These are phyloP conservation scores for Pampus argenteus DNA, from an alignment of 2,797 vertebrate genomes.

Conservation along the genomic window DNA sequence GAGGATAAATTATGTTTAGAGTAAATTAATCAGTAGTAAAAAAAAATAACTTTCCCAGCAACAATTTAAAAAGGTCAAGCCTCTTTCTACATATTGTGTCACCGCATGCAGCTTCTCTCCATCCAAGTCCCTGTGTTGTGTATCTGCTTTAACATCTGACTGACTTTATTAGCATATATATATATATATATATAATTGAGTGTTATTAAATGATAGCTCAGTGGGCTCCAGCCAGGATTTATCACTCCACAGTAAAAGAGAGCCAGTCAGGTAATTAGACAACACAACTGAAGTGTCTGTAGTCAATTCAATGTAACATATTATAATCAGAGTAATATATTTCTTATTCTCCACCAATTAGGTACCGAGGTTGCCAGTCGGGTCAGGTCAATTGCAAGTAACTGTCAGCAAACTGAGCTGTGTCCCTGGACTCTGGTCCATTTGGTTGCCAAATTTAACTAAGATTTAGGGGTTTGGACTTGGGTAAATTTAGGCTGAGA, in stretches of 20 bases:
- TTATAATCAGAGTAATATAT: not conserved
- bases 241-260: constrained; percentile 10
- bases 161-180: not conserved
- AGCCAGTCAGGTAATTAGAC: constrained; percentile 20
- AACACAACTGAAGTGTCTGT: constrained; percentile 7
- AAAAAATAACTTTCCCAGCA: not conserved
- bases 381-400: too few relatives aligned
- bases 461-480: not conserved
- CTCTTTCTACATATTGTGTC: not conserved
- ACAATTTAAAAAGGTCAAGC: not conserved
- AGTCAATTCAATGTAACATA: not conserved
- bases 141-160: constrained; percentile 19
- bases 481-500: not conserved
- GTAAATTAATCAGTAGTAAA: not conserved
- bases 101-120: not conserved
- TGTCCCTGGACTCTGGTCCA: constrained; percentile 1
- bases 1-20: not conserved
- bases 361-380: too few relatives aligned
- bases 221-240: constrained; percentile 13
- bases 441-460: constrained; percentile 1
- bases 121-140: constrained; percentile 1
- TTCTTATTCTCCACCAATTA: too few relatives aligned
- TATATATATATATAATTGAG: too few relatives aligned
- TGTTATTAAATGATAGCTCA: constrained; percentile 16
- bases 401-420: not conserved